Conservation (phyloP, 2,797 vertebrate genomes). For the Aselliscus stoliczkanus region DNA sequence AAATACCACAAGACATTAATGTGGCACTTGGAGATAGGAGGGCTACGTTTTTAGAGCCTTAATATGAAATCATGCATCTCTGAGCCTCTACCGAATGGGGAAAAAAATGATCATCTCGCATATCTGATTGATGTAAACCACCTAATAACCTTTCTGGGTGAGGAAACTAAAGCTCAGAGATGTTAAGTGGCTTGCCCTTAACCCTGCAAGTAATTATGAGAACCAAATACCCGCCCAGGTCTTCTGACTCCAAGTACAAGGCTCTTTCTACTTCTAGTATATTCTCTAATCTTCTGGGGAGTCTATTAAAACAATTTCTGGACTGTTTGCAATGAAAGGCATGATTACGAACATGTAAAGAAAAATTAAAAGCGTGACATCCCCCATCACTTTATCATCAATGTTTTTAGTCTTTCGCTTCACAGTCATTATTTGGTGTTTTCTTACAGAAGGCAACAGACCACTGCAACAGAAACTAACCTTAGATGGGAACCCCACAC, state of each 20-base stretch:
- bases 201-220: neutral
- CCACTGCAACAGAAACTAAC: slow-evolving; percentile 74
- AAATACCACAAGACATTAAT: slow-evolving; percentile 36
- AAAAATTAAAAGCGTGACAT: neutral
- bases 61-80: neutral
- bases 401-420: slow-evolving; percentile 48
- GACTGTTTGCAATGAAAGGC: neutral
- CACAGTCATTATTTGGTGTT: slow-evolving; percentile 66
- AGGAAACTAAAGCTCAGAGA: neutral
- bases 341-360: neutral
- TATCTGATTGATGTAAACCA: neutral
- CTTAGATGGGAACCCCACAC: slow-evolving; percentile 75
- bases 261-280: neutral
- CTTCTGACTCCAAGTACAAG: neutral
- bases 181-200: neutral
- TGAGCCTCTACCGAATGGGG: neutral
- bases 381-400: neutral
- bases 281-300: neutral
- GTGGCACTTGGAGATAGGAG: slow-evolving; percentile 1
- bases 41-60: slow-evolving; percentile 21
- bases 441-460: slow-evolving; percentile 79
- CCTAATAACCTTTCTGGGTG: neutral
- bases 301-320: neutral
- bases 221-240: neutral
- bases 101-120: neutral